Conservation (phyloP, 2,797 vertebrate genomes). For the Bradypodion pumilum region DNA sequence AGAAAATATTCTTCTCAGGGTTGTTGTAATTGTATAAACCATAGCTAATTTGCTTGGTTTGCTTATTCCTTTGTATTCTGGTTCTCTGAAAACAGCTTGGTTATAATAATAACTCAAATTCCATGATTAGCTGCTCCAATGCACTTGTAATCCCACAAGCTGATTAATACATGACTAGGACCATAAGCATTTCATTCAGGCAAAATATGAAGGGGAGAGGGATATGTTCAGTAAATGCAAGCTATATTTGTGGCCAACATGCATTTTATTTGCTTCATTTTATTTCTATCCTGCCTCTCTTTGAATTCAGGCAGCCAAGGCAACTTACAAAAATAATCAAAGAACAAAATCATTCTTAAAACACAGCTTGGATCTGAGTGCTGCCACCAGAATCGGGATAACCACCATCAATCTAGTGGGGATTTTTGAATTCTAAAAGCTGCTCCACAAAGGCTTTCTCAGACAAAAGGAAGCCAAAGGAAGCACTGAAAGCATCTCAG, state of each 20-base stretch:
- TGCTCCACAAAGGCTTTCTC: too few relatives aligned
- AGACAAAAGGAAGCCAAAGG: too few relatives aligned
- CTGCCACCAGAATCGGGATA: too few relatives aligned
- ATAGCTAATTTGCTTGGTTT: conserved; percentile 29
- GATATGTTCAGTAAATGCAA: background rate
- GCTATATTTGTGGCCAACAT: background rate
- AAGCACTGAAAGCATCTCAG: too few relatives aligned
- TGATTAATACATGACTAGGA: conserved; percentile 42
- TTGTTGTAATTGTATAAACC: conserved; percentile 60
- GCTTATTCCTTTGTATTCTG: conserved; percentile 23
- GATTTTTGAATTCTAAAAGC: too few relatives aligned
- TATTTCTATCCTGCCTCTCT: too few relatives aligned
- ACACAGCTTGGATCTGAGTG: too few relatives aligned
- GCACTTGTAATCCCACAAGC: conserved; percentile 4
- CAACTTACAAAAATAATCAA: too few relatives aligned
- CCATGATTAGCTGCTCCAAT: conserved; percentile 41
- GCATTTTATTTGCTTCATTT: too few relatives aligned
- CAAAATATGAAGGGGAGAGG: background rate
- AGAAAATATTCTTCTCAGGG: conserved; percentile 52
- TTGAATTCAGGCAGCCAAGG: too few relatives aligned
- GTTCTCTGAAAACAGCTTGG: conserved; percentile 22
- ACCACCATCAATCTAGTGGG: background rate
- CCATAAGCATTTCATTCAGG: background rate
- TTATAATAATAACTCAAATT: conserved; percentile 49
- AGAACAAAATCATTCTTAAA: too few relatives aligned